A percentile compares a stretch with the other conserved stretches of the same genome.
These are phyloP conservation scores for Euspilapteryx auroguttella DNA, from an alignment of 2,888 invertebrate species.

Conservation along the genomic window DNA sequence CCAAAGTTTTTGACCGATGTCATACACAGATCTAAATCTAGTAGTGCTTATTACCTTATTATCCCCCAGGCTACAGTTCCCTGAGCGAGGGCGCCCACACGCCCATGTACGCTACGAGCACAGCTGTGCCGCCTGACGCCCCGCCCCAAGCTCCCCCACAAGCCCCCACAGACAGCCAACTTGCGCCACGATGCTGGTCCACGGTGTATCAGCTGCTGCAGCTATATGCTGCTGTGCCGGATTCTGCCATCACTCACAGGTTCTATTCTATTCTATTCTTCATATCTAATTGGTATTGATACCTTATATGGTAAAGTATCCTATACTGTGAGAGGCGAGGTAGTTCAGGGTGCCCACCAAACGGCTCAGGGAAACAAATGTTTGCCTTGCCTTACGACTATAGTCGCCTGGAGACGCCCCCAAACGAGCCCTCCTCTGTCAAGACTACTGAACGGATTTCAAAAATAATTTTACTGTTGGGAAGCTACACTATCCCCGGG, in stretches of 20 bases:
- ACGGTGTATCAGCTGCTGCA: conserved; percentile 91
- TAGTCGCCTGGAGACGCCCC: no score
- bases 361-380: no score
- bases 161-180: conserved; percentile 16
- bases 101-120: conserved; percentile 65
- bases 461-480: no score
- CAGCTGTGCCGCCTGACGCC: conserved; percentile 8
- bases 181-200: conserved; percentile 88
- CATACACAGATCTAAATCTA: no score
- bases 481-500: no score
- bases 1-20: no score
- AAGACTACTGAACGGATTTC: no score
- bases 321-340: conserved; percentile 7
- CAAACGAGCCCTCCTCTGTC: no score
- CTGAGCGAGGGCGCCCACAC: conserved; percentile 74
- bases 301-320: conserved; percentile 6
- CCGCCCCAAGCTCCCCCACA: conserved; percentile 8
- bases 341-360: no score
- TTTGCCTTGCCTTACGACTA: no score
- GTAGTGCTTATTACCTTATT: no score
- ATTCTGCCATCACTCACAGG: conserved; percentile 86
- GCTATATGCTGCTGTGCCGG: conserved; percentile 92
- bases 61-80: conserved; percentile 74
- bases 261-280: conserved; percentile 11
- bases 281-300: neutral